These are phyloP conservation scores for Alsophila aescularia DNA, from an alignment of 2,888 invertebrate species.

Conservation along the genomic window DNA sequence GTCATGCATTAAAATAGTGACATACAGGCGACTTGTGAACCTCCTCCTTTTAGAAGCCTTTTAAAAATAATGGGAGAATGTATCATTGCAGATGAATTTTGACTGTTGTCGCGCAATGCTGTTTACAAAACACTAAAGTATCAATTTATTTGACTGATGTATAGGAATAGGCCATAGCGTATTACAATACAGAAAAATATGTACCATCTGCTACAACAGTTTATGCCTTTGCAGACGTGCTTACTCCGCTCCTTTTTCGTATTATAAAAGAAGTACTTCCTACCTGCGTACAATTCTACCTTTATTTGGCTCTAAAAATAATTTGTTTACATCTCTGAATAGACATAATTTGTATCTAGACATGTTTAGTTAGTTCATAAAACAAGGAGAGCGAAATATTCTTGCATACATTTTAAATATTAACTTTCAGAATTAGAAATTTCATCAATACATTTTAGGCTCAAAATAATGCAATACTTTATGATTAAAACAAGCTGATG, in stretches of 20 bases:
- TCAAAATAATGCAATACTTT: no score
- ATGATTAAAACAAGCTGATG: no score
- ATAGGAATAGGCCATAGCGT: not conserved
- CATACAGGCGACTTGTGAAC: no score
- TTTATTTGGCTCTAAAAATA: not conserved
- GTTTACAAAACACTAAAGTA: no score
- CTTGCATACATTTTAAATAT: not conserved
- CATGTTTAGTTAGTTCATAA: not conserved
- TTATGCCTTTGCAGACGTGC: not conserved
- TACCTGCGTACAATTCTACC: not conserved
- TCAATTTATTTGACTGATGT: no score
- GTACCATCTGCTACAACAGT: conserved; percentile 1
- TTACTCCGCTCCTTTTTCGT: not conserved
- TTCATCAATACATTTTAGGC: not conserved
- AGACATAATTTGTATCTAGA: not conserved
- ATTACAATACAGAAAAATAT: conserved; percentile 4
- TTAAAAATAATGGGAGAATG: no score
- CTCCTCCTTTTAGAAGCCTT: no score
- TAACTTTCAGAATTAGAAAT: not conserved
- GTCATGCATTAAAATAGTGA: no score
- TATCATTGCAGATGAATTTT: no score
- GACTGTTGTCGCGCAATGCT: no score
- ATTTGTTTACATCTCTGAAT: not conserved
- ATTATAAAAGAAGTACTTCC: not conserved
- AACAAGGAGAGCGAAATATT: not conserved